Conservation (phyloP, 2,797 vertebrate genomes). For the Hypotaenidia okinawae region DNA sequence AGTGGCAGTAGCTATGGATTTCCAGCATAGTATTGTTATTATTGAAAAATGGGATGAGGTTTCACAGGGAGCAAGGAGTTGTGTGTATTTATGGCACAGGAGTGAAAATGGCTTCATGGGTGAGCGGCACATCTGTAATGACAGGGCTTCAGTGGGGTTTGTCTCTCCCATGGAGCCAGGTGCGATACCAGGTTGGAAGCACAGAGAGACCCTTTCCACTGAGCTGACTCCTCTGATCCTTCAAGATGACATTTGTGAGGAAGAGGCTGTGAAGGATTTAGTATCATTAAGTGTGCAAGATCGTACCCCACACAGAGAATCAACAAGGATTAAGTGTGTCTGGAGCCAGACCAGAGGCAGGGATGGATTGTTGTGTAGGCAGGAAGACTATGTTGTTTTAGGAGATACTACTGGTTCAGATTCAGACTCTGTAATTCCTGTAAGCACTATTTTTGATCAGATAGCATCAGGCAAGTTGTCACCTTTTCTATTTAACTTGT, state of each 20-base stretch:
- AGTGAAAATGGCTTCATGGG: conserved; percentile 9
- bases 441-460: neutral
- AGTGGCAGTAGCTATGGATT: neutral
- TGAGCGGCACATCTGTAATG: neutral
- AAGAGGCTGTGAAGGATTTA: conserved; percentile 9
- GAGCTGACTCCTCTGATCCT: neutral
- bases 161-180: neutral
- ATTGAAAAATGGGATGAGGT: neutral
- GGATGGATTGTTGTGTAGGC: neutral
- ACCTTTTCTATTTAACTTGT: neutral
- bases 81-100: neutral
- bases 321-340: neutral
- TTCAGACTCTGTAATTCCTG: neutral
- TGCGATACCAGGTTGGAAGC: neutral
- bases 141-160: neutral
- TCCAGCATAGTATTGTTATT: neutral
- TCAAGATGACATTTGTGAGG: neutral
- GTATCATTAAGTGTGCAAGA: neutral
- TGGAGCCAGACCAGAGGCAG: neutral
- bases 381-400: conserved; percentile 1
- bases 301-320: neutral
- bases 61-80: neutral
- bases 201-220: conserved; percentile 3
- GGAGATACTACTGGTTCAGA: neutral
- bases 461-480: neutral